A percentile compares a stretch with the other conserved stretches of the same genome.
Evolutionary conservation across 2,888 invertebrate species (phyloP).

Genomic region (Meganola albula): DNA sequence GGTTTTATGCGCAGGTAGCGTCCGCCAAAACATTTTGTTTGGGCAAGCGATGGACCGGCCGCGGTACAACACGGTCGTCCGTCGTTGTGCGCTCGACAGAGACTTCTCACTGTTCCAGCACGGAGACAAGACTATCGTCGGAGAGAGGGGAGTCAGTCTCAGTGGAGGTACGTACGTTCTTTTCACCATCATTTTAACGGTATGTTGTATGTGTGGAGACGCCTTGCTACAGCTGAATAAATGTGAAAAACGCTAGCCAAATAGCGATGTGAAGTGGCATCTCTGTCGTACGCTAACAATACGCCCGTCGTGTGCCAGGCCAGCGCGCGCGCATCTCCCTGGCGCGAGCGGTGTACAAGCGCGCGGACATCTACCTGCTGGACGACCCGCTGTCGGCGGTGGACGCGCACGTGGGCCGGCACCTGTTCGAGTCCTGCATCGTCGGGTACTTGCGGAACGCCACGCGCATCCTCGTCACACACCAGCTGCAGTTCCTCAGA

Average conservation of each 20-base stretch:
- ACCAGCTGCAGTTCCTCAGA: slow-evolving; percentile 83
- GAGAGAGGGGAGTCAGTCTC: slow-evolving; percentile 89
- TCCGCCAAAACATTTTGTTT: slow-evolving; percentile 95
- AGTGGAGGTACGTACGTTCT: slow-evolving; percentile 81
- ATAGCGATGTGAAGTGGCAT: no score
- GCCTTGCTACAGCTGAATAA: no score
- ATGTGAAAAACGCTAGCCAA: no score
- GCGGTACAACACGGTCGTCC: slow-evolving; percentile 81
- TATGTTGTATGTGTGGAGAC: no score
- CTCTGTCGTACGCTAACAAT: no score
- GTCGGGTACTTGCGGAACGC: slow-evolving; percentile 81
- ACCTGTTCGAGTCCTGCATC: slow-evolving; percentile 91
- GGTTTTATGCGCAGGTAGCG: slow-evolving; percentile 72
- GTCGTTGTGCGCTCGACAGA: slow-evolving; percentile 83
- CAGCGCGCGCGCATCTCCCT: slow-evolving; percentile 93
- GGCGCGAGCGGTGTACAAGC: slow-evolving; percentile 90
- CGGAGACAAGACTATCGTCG: slow-evolving; percentile 90
- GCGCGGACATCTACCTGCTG: slow-evolving; percentile 90
- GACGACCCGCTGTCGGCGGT: slow-evolving; percentile 96
- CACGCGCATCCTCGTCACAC: slow-evolving; percentile 86
- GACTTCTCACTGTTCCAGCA: slow-evolving; percentile 88
- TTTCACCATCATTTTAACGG: background rate
- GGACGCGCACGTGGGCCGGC: slow-evolving; percentile 93
- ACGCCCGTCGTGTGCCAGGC: slow-evolving; percentile 64
- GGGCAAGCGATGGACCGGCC: slow-evolving; percentile 85